Conservation (phyloP, 2,888 invertebrate species). For the Trachelus stipa region DNA sequence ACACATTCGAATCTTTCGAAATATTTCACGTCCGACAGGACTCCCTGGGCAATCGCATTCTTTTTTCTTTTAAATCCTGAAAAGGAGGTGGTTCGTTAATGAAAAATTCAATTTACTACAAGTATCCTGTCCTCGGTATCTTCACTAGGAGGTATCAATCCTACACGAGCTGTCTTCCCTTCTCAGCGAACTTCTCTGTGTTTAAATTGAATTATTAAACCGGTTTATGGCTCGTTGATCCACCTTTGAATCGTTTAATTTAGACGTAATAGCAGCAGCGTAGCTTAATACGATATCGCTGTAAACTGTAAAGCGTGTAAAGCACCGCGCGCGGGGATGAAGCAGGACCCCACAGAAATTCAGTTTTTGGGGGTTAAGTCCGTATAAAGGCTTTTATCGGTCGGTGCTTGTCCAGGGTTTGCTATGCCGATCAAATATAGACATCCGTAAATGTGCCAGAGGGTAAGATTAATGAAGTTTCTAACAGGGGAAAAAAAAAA, state of each 20-base stretch:
- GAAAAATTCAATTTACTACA: background rate
- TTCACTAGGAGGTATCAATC: background rate
- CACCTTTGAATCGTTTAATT: slow-evolving; percentile 28
- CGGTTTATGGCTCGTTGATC: slow-evolving; percentile 27
- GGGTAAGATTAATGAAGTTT: slow-evolving; percentile 17
- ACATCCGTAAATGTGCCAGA: slow-evolving; percentile 7
- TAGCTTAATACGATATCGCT: slow-evolving; percentile 24
- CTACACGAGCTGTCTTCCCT: background rate
- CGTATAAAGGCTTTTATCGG: slow-evolving; percentile 19
- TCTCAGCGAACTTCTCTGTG: background rate
- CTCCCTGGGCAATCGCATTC: background rate
- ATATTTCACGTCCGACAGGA: no score
- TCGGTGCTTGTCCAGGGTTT: slow-evolving; percentile 1
- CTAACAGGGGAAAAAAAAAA: background rate
- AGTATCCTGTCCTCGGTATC: background rate
- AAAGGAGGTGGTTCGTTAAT: background rate
- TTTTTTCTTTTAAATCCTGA: no score
- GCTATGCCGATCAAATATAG: slow-evolving; percentile 11
- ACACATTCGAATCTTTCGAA: background rate
- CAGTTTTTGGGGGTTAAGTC: background rate
- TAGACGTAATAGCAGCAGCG: slow-evolving; percentile 20
- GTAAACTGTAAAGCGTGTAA: slow-evolving; percentile 9
- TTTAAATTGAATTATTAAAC: slow-evolving; percentile 26
- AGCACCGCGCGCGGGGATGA: background rate
- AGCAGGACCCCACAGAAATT: background rate